A percentile compares a stretch with the other conserved stretches of the same genome.
These are phyloP conservation scores for Eupithecia vulgata DNA, from an alignment of 2,888 invertebrate species.

Conservation along the genomic window DNA sequence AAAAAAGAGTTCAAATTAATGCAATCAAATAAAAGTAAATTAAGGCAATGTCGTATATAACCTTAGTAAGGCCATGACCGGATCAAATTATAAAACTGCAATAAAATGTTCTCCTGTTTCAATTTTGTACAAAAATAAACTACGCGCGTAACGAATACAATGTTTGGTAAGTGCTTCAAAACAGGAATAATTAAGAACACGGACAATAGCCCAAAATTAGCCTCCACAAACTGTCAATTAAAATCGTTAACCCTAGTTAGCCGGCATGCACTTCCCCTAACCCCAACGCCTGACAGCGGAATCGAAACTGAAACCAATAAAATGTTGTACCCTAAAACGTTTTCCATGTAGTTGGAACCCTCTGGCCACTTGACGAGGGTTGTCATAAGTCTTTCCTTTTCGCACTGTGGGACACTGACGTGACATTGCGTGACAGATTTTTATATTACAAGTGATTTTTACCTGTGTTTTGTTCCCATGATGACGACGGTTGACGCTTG, in stretches of 20 bases:
- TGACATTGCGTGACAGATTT: conserved; percentile 50
- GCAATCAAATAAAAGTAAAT: too few relatives aligned
- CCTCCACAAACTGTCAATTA: conserved; percentile 3
- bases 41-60: too few relatives aligned
- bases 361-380: conserved; percentile 70
- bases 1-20: too few relatives aligned
- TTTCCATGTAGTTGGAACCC: conserved; percentile 70
- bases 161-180: background rate
- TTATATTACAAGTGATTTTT: conserved; percentile 41
- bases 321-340: conserved; percentile 77
- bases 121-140: background rate
- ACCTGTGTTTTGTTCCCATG: conserved; percentile 10
- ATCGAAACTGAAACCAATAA: conserved; percentile 82
- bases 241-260: conserved; percentile 8
- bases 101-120: background rate
- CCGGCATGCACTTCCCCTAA: conserved; percentile 29
- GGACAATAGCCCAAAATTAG: background rate
- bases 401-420: conserved; percentile 50
- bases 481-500: background rate
- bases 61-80: background rate
- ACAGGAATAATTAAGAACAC: background rate
- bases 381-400: conserved; percentile 79
- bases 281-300: conserved; percentile 64
- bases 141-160: background rate
- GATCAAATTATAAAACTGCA: too few relatives aligned